A percentile compares a stretch with the other conserved stretches of the same genome.
Evolutionary conservation across 53 echinoderm and acorn worm genomes (phyloP).

Genomic region (Luidia sarsii): DNA sequence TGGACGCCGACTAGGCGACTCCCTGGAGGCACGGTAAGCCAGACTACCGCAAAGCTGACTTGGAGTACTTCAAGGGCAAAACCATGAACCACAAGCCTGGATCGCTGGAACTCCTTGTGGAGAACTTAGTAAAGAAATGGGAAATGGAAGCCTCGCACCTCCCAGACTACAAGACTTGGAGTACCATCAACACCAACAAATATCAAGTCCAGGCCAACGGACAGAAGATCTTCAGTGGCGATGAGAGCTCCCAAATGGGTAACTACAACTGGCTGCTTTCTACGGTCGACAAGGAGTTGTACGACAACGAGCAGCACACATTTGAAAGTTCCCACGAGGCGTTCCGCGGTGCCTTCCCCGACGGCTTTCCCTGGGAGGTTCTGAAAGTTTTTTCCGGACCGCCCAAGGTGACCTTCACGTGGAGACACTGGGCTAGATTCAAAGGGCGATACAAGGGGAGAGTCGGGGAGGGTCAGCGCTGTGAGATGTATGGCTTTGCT

Average conservation of each 20-base stretch:
- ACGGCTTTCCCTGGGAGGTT: slow-evolving; percentile 85
- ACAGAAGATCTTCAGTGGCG: slow-evolving; percentile 28
- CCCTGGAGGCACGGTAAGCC: slow-evolving; percentile 68
- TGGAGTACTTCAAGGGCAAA: slow-evolving; percentile 56
- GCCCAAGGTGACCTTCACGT: slow-evolving; percentile 73
- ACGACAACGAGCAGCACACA: slow-evolving; percentile 58
- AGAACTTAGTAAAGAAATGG: slow-evolving; percentile 80
- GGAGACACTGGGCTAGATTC: slow-evolving; percentile 80
- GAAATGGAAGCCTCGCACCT: slow-evolving; percentile 80
- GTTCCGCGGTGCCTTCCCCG: slow-evolving; percentile 64
- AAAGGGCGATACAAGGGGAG: slow-evolving; percentile 62
- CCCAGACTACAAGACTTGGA: slow-evolving; percentile 53
- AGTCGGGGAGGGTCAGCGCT: slow-evolving; percentile 30
- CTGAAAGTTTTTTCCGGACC: slow-evolving; percentile 73
- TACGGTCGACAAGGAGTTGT: slow-evolving; percentile 45
- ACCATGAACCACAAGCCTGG: slow-evolving; percentile 67
- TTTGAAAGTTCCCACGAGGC: slow-evolving; percentile 54
- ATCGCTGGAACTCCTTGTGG: slow-evolving; percentile 69
- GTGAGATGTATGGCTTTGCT: slow-evolving; percentile 65
- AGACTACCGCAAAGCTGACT: slow-evolving; percentile 60
- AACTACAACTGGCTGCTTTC: slow-evolving; percentile 70
- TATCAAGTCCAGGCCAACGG: slow-evolving; percentile 62
- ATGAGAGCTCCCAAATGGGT: slow-evolving; percentile 40
- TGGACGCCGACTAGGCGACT: slow-evolving; percentile 44
- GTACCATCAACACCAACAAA: slow-evolving; percentile 30